Evolutionary conservation across 2,797 vertebrate species (phyloP).

Genomic region (Trichosurus vulpecula): DNA sequence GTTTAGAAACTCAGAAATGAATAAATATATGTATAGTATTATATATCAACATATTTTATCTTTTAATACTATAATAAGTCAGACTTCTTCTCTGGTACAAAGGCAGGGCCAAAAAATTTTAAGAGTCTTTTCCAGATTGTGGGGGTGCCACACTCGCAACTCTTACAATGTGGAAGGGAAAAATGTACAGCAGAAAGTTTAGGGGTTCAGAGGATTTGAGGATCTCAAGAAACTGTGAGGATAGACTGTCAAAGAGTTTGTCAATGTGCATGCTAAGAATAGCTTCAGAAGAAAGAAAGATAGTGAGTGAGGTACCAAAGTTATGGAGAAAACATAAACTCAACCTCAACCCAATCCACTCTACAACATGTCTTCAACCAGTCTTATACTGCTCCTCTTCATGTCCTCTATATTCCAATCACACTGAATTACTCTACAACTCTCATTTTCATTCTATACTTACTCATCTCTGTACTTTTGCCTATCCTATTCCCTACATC

Average conservation of each 20-base stretch:
- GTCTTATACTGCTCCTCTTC: neutral
- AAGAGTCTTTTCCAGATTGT: no score
- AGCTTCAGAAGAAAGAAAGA: neutral
- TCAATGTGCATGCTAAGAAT: neutral
- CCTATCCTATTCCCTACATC: neutral
- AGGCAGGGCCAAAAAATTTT: neutral
- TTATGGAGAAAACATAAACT: neutral
- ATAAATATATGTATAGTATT: neutral
- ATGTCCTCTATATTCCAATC: neutral
- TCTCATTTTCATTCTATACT: neutral
- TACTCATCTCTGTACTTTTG: neutral
- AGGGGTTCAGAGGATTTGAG: neutral
- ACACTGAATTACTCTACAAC: neutral
- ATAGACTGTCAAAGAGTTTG: neutral
- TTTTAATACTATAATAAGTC: neutral
- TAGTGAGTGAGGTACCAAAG: neutral
- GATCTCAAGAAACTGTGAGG: neutral
- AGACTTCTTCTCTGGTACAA: no score
- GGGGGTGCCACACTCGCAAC: neutral
- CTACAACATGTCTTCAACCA: neutral
- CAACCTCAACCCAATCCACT: neutral
- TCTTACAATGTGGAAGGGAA: no score
- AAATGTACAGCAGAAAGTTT: neutral
- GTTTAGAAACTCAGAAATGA: neutral
- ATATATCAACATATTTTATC: no score